These are phyloP conservation scores for Eolophus roseicapilla DNA, from an alignment of 2,113 vertebrate species.

Conservation along the genomic window DNA sequence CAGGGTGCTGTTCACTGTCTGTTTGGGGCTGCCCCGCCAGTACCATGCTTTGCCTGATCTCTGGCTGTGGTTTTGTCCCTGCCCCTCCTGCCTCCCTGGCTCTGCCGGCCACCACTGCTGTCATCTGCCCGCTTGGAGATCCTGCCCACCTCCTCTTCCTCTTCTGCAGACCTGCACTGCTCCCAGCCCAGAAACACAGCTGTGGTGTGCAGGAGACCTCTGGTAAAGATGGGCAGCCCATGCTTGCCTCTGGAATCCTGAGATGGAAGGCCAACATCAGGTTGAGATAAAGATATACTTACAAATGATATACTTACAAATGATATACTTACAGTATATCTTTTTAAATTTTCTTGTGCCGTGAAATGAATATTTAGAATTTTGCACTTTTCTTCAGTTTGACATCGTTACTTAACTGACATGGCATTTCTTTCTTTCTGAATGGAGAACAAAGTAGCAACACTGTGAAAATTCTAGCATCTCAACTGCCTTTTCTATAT, in stretches of 20 bases:
- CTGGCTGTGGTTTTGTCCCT: not conserved
- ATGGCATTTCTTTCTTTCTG: not conserved
- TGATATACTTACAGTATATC: no score
- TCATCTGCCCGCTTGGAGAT: not conserved
- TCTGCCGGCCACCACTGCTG: no score
- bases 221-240: not conserved
- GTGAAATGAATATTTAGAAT: not conserved
- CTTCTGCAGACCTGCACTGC: not conserved
- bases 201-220: not conserved
- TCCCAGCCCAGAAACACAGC: not conserved
- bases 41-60: not conserved
- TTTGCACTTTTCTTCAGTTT: not conserved
- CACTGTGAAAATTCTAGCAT: not conserved
- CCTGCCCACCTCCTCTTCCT: not conserved
- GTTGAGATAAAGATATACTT: not conserved
- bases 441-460: not conserved
- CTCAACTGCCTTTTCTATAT: not conserved
- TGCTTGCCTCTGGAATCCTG: not conserved
- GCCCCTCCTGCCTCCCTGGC: not conserved
- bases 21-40: not conserved
- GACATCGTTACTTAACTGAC: not conserved
- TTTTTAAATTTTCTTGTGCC: not conserved
- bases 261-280: fast-evolving
- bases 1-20: not conserved
- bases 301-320: no score